Base-by-base conservation (phyloP, 92 coral and sea anemone genomes). In the Zoanthus sociatus region DNA sequence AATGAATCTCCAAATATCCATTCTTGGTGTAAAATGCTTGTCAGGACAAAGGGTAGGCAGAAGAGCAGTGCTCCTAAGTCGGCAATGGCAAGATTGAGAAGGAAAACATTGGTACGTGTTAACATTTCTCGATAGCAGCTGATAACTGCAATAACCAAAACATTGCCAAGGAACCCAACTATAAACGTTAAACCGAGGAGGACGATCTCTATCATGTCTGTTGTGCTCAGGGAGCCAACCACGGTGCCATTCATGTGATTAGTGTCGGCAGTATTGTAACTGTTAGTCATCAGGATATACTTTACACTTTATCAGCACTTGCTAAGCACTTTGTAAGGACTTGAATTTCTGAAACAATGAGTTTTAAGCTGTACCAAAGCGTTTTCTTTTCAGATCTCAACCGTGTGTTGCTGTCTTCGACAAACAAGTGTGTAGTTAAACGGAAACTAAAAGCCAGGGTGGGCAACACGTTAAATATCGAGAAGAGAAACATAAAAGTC, bases 101-200 rank as follows among this genome's bases (percentile, higher is more conserved):
- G 92, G 83, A 91, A 93, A 3, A 87, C 48, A 46, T 95, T 95
- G n/a, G 98, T 95, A 32, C 98, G 90, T 17, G 98, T 95, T 82
- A 95, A 77, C 96, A 95, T 95, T 70, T 93, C 94, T 54, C 92
- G 89, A 53, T 88, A 89, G 68, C 50, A 45, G 17, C 89, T 61
- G 54, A 95, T 90, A 6, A 95, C 96, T 37, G 89, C 88, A 31
- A 89, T 84, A 33, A 95, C 87, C 6, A 91, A 73, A 16, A 78
- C 60, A 88, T 95, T 95, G 21, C 98, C 94, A 45, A 91, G 30
- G 17, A 95, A 69, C 15, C 98, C 96, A 7, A 54, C 74, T 12
- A 87, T 53, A 5, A 95, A 66, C 5, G 89, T 84, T 31, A 91
- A 7, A 32, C 86, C 81, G 32, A 95, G 76, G 5, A 93, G 44